Evolutionary conservation across 2,797 vertebrate species (phyloP), one percentile per base, ranked within the genome.

Genomic region (Fundulus diaphanus): DNA sequence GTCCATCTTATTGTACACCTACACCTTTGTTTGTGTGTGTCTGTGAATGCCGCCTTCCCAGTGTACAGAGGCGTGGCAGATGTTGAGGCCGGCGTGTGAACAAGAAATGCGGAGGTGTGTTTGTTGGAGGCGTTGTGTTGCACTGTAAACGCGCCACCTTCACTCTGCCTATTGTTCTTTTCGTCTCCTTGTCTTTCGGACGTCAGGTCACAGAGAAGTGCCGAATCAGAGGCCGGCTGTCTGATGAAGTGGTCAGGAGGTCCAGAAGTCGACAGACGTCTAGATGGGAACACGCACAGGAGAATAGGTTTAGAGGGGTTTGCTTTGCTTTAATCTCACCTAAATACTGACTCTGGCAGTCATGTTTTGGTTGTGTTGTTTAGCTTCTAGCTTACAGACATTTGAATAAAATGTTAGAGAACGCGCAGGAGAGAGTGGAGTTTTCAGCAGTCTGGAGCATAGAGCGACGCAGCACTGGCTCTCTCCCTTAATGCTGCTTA

Each of bases 41-140:
- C 18, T 52, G 49, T 44, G 46, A 65, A 70, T 61, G 35, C 46
- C 9, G 37, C 42, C 27, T 75, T 79, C 69, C 56, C 7, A 7
- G 48, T 22, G 12, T 63, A 52, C 44, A 61, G 46, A 89, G 90
- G 88, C 80, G 85, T 89, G 85, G 66, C 76, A 67, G 24, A 61
- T 67, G 35, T 76, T 72, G 49, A 77, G 18, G 59, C 63, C 56
- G 48, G 35, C 42, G 73, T 61, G 73, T 78, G 76, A 35, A n/a
- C 76, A 20, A 63, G 18, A 65, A 52, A 77, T 27, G 51, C 24
- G 52, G 37, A 67, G 51, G 49, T 54, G 79, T 82, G 76, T 57
- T 72, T 75, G 73, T 72, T n/a, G n/a, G n/a, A 35, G 20, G 44
- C 56, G 73, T 56, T 7, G 61, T 76, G 44, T 77, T 65, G 18